Conservation (phyloP, 2,113 vertebrate species). For the Labeo catla region DNA sequence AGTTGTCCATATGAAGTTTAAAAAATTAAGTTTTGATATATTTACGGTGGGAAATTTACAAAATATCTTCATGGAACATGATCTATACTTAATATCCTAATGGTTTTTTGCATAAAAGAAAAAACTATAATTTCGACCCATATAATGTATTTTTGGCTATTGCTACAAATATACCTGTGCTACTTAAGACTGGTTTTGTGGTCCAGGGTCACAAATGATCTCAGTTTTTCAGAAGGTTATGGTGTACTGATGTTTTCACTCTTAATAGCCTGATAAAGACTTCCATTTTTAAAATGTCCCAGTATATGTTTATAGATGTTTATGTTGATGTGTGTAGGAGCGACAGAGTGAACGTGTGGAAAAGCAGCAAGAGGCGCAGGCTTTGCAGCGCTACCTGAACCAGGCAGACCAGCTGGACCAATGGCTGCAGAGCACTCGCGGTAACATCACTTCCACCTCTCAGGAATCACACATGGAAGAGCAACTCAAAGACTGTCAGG, state of each 20-base stretch:
- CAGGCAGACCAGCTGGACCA: slow-evolving; percentile 93
- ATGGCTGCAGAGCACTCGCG: slow-evolving; percentile 88
- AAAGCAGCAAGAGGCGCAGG: slow-evolving; percentile 91
- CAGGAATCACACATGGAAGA: slow-evolving; percentile 93
- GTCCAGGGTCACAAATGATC: too few species aligned
- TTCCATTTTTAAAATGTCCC: neutral
- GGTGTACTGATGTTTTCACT: neutral
- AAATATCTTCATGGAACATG: too few species aligned
- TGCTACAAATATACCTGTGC: too few species aligned
- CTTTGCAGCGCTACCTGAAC: slow-evolving; percentile 86
- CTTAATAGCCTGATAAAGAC: neutral
- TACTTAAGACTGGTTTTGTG: too few species aligned
- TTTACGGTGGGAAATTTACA: too few species aligned
- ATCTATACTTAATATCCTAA: too few species aligned
- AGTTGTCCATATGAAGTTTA: too few species aligned
- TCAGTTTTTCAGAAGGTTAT: neutral
- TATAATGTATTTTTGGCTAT: too few species aligned
- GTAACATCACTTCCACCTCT: slow-evolving; percentile 77
- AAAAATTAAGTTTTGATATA: too few species aligned
- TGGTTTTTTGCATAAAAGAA: too few species aligned
- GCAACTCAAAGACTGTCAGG: slow-evolving; percentile 94
- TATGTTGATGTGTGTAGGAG: slow-evolving; percentile 77
- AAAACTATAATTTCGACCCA: too few species aligned
- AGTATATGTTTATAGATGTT: neutral
- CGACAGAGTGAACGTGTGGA: slow-evolving; percentile 91